Conservation (phyloP, 1,140 invertebrate genomes). For the Copidosoma floridanum region DNA sequence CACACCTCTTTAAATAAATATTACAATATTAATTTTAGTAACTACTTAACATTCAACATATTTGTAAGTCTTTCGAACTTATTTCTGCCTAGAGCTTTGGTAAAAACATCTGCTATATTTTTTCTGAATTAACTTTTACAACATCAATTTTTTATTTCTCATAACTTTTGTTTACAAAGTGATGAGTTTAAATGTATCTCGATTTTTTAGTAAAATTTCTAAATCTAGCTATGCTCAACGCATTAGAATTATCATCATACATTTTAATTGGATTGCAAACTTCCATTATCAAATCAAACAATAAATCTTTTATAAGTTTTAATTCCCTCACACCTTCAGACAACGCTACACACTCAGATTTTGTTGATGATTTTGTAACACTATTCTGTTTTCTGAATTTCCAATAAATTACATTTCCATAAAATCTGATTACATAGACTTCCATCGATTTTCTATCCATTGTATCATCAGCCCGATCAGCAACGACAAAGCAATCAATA, state of each 20-base stretch:
- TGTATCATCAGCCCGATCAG: conserved; percentile 42
- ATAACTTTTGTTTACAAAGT: not conserved
- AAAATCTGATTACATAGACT: conserved; percentile 37
- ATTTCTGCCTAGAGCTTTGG: not conserved
- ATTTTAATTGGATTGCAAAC: conserved; percentile 9
- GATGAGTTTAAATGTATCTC: not conserved
- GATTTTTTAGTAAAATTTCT: not conserved
- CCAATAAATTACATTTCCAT: conserved; percentile 5
- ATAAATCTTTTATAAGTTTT: conserved; percentile 15
- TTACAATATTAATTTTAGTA: too few relatives aligned
- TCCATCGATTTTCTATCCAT: conserved; percentile 38
- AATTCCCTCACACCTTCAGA: conserved; percentile 25
- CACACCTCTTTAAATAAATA: too few relatives aligned
- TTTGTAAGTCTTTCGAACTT: not conserved
- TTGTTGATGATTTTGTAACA: conserved; percentile 20
- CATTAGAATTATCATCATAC: not conserved
- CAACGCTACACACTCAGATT: conserved; percentile 28
- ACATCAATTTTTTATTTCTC: not conserved
- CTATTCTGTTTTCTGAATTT: conserved; percentile 24
- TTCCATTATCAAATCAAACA: conserved; percentile 13
- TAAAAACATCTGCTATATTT: not conserved
- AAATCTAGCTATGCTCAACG: not conserved
- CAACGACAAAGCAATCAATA: conserved; percentile 33
- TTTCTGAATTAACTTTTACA: not conserved
- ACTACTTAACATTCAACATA: too few relatives aligned